Base-by-base conservation (phyloP, 2,888 invertebrate species). In the Hyalella azteca region DNA sequence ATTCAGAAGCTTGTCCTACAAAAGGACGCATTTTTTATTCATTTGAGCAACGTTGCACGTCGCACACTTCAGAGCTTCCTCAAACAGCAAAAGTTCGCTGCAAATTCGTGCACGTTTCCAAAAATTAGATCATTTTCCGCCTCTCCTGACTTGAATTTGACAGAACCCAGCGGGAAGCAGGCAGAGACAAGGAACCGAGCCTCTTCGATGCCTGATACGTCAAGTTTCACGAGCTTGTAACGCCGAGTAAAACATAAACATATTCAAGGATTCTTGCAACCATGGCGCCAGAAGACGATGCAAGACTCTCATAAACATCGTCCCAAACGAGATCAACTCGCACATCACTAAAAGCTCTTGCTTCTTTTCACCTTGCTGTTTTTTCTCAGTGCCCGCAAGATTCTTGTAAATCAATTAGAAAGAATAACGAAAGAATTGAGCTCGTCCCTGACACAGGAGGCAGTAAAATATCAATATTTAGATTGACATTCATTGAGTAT, bases 381-480 rank as follows among this genome's bases (percentile, higher is more conserved):
- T 29, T 19, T 54, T 13, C 29, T 54, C 29, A 54, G 22, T 54
- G 36, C 19, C 66, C 19, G 19, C 66, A n/a, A 32, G 19, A 19
- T 19, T 32, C 66, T 66, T 66, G 36, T 66, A 66, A 66, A 66
- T 66, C 66, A 66, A 66, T 66, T 66, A 66, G 66, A 29, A 36
- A 36, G 29, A 66, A 66, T 66, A 66, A 66, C 66, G 36, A 66
- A 66, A 36, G 39, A 15, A 66, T 66, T 36, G 39, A 66, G 36
- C 19, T 19, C 19, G 36, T n/a, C 66, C 9, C 15, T 66, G 29
- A 66, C 29, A 66, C 66, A 66, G 66, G 66, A n/a, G 29, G 22
- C 66, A n/a, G 15, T 66, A 66, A 66, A 66, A 66, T 66, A 66
- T 66, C 66, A 66, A 66, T 66, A 29, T 66, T 66, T 66, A 66